Evolutionary conservation across 2,888 invertebrate genomes (phyloP).

Genomic region (Pandemis corylana): DNA sequence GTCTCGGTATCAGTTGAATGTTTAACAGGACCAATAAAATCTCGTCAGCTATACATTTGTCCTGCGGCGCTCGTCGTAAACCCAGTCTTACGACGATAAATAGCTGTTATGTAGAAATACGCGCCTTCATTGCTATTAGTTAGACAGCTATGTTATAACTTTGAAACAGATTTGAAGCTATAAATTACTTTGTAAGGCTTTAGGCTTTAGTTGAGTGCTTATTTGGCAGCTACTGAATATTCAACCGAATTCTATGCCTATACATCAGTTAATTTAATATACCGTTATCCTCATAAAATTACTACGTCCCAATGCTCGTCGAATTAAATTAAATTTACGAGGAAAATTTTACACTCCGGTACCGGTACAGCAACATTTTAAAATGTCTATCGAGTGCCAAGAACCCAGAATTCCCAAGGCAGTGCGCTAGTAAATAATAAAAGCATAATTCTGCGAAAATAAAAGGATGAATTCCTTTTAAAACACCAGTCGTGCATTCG

Average conservation of each 20-base stretch:
- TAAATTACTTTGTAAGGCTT: constrained; percentile 26
- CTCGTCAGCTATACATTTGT: constrained; percentile 1
- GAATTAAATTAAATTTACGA: neutral
- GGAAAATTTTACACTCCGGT: neutral
- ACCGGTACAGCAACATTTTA: neutral
- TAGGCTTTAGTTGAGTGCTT: neutral
- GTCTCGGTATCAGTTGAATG: neutral
- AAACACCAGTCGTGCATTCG: constrained; percentile 24
- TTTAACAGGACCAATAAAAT: constrained; percentile 7
- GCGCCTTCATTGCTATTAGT: constrained; percentile 47
- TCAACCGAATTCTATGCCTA: neutral
- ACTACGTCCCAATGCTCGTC: neutral
- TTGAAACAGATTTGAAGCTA: constrained; percentile 31
- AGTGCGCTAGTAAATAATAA: constrained; percentile 13
- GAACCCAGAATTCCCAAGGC: constrained; percentile 9
- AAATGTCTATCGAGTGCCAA: constrained; percentile 11
- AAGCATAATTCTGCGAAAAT: constrained; percentile 11
- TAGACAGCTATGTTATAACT: constrained; percentile 37
- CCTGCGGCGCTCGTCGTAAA: constrained; percentile 44
- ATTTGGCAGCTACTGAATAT: constrained; percentile 1
- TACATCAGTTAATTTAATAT: neutral
- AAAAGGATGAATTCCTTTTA: constrained; percentile 19
- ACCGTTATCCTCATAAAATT: neutral
- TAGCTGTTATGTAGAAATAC: constrained; percentile 48
- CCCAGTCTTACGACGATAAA: constrained; percentile 44